Percentiles rank a stretch among this genome's conserved stretches.
Conservation (phyloP, 2,797 vertebrate genomes). For the Salarias fasciatus region DNA sequence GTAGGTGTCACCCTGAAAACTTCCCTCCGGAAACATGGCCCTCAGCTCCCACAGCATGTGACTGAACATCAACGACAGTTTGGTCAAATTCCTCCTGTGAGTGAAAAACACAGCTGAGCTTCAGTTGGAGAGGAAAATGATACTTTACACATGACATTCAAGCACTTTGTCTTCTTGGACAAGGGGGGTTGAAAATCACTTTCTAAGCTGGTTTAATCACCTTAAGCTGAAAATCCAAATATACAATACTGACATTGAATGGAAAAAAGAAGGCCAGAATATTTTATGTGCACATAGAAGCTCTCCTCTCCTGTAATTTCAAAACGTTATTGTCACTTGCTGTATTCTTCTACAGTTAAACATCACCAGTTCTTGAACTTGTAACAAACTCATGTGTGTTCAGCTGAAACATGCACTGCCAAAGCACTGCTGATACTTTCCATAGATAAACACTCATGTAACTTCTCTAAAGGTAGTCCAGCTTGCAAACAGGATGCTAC, state of each 20-base stretch:
- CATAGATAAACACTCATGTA: constrained; percentile 11
- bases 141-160: too few relatives aligned
- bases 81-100: constrained; percentile 87
- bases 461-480: constrained; percentile 44
- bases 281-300: neutral
- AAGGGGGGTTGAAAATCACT: neutral
- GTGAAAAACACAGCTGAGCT: constrained; percentile 19
- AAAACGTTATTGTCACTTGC: too few relatives aligned
- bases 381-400: neutral
- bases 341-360: too few relatives aligned
- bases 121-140: constrained; percentile 10
- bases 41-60: constrained; percentile 88
- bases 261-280: too few relatives aligned
- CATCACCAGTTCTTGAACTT: neutral
- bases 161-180: neutral
- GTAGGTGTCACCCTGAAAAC: constrained; percentile 84
- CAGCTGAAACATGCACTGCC: constrained; percentile 1
- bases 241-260: neutral
- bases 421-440: constrained; percentile 37
- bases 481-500: constrained; percentile 72
- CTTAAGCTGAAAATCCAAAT: neutral
- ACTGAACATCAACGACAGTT: constrained; percentile 90
- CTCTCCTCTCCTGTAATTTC: too few relatives aligned
- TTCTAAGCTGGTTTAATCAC: neutral
- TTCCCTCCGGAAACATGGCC: constrained; percentile 82